Conservation (phyloP, 2,797 vertebrate genomes). For the Sus cebifrons region DNA sequence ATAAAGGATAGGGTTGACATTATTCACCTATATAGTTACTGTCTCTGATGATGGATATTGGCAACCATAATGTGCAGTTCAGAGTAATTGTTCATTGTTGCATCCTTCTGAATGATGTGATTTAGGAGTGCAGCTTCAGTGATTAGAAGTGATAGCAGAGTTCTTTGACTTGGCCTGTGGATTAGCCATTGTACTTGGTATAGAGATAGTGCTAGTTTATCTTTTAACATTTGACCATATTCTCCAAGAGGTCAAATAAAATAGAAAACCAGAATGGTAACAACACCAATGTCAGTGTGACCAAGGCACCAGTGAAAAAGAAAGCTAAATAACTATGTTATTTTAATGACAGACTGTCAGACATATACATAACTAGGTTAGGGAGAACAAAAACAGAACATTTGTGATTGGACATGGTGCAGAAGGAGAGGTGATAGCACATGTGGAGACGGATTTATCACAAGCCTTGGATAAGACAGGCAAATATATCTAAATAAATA, state of each 20-base stretch:
- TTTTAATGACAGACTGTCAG: slow-evolving; percentile 18
- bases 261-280: slow-evolving; percentile 24
- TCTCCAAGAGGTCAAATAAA: slow-evolving; percentile 45
- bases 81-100: neutral
- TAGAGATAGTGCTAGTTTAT: neutral
- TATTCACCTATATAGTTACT: neutral
- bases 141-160: neutral
- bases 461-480: neutral
- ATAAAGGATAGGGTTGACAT: neutral
- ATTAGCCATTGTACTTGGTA: neutral
- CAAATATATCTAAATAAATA: neutral
- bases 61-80: neutral
- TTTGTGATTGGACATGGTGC: neutral
- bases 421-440: neutral
- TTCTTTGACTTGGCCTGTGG: neutral
- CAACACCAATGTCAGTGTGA: neutral
- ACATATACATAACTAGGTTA: neutral
- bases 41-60: neutral
- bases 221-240: neutral
- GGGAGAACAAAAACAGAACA: neutral
- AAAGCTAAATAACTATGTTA: neutral
- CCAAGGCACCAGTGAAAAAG: neutral
- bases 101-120: neutral
- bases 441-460: neutral
- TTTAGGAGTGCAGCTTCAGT: neutral